Evolutionary conservation across 1,140 invertebrate genomes (phyloP).

Genomic region (Akabosia matsudoensis): DNA sequence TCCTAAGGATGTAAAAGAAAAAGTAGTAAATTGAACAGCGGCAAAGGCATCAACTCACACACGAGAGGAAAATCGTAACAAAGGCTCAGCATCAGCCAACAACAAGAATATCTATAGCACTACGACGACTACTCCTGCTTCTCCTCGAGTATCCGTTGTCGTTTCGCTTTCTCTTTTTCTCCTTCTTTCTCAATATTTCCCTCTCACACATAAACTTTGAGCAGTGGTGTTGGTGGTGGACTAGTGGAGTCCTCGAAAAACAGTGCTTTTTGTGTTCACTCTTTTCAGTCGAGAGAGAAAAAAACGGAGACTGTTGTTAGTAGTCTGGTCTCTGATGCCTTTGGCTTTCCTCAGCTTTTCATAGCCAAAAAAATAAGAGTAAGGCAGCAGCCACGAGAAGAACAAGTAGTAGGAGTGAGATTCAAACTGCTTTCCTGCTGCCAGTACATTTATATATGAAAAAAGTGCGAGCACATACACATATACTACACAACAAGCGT

Average conservation of each 20-base stretch:
- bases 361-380: not conserved
- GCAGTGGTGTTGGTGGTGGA: constrained; percentile 6
- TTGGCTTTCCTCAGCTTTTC: not conserved
- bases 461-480: not conserved
- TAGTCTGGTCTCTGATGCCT: not conserved
- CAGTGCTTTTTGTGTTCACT: constrained; percentile 17
- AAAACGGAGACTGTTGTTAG: not conserved
- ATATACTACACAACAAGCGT: too few relatives aligned
- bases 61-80: not conserved
- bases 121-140: too few relatives aligned
- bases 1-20: not conserved
- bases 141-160: not conserved
- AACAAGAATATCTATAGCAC: not conserved
- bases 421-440: not conserved
- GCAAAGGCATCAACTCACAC: not conserved
- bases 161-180: not conserved
- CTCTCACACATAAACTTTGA: not conserved
- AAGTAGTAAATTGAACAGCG: not conserved
- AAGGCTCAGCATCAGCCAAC: not conserved
- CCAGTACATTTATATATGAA: constrained; percentile 4
- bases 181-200: not conserved
- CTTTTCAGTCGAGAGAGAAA: constrained; percentile 17
- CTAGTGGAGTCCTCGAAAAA: constrained; percentile 11
- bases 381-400: not conserved
- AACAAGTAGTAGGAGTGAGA: constrained; percentile 4